A percentile compares a stretch with the other conserved stretches of the same genome.
phyloP scores from a whole-genome alignment of 2,113 vertebrate species.

The Theristicus caerulescens region DNA sequence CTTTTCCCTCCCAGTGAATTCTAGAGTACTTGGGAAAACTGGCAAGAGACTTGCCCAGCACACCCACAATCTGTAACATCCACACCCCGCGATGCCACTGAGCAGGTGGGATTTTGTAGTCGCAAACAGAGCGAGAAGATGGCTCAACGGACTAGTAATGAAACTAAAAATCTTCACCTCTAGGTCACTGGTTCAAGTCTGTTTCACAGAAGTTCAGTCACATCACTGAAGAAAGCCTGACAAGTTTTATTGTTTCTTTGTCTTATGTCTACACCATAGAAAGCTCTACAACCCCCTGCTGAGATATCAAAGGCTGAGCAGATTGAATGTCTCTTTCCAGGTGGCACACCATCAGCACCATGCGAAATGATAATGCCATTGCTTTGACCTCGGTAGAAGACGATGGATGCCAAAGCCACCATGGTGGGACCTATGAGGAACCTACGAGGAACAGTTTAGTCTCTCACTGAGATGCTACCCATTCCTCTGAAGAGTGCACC shows the following conservation, averaged over 20 bases:
- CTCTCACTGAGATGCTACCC: background rate
- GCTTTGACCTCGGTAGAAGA: background rate
- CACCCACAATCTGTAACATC: background rate
- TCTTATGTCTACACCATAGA: background rate
- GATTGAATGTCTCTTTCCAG: background rate
- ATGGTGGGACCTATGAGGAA: background rate
- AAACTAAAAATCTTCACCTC: slow-evolving; percentile 30
- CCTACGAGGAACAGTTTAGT: accelerated
- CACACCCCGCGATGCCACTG: background rate
- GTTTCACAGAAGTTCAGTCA: background rate
- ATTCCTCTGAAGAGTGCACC: background rate
- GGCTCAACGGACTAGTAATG: background rate
- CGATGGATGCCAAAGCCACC: background rate
- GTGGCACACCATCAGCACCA: background rate
- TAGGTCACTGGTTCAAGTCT: slow-evolving; percentile 60
- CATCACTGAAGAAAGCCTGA: background rate
- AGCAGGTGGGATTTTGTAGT: background rate
- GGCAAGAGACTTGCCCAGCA: background rate
- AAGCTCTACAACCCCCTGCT: background rate
- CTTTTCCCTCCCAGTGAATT: background rate
- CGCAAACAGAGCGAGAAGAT: background rate
- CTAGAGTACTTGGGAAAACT: background rate
- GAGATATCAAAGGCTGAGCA: background rate
- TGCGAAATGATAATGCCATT: background rate
- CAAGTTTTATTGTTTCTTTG: background rate